Base-by-base conservation (phyloP, 2,113 vertebrate genomes). In the Pimephales promelas region DNA sequence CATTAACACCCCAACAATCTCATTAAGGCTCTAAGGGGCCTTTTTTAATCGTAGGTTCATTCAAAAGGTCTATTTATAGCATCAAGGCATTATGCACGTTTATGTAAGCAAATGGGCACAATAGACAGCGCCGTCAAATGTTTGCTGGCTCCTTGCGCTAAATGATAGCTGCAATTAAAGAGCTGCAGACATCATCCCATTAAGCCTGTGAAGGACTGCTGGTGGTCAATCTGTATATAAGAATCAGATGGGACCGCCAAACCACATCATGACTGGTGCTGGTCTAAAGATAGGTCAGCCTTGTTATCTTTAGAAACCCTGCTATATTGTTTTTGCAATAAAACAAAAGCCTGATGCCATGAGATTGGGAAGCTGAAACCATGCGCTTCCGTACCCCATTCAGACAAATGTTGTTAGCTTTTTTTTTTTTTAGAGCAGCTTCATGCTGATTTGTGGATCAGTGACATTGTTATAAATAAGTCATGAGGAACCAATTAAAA, bases 51-150 rank as follows among this genome's bases (percentile, higher is more conserved):
- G 86, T 78, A 87, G 78, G 84, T 84, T 83, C 74, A 86, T 86
- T 90, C 82, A 90, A 89, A 88, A 36, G 70, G 52, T 7, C 90
- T 93, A 93, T 93, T 93, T 89, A 91, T 93, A 92, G 90, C 81
- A 75, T 72, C 43, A 62, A 85, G 83, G 56, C 34, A 71, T 89
- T 86, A 87, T 89, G 85, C 61, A 86, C 83, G 79, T 92, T 91
- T 88, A 90, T 90, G 84, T 89, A 84, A 89, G 87, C 78, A 84
- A 90, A 86, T 59, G 81, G 80, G 52, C 10, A 68, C 3, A 3
- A n/a, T 31, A 56, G 56, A 54, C 74, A 34, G 18, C 13, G 59
- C 56, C 24, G 61, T 88, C 81, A 83, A 43, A 36, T 40, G 45
- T 40, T 76, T 80, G 78, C 45, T 59, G 26, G 56, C 43, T 61